Base-by-base conservation (phyloP, 2,888 invertebrate genomes). In the Campoletis raptor region DNA sequence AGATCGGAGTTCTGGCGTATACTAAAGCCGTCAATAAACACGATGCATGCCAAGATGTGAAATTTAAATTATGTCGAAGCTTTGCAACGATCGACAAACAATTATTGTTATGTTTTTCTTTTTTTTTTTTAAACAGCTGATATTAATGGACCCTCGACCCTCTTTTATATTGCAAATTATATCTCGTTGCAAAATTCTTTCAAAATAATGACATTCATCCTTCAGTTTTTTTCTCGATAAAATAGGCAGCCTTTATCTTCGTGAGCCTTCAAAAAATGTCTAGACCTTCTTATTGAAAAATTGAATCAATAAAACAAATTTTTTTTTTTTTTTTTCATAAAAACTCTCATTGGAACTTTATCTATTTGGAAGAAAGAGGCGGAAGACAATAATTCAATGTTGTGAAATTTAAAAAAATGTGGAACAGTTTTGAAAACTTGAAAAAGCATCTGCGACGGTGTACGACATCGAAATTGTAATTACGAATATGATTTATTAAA, bases 381-480 rank as follows among this genome's bases (percentile, higher is more conserved):
- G 45, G 45, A 6, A 54, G n/a, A n/a, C n/a, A 21, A 54, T 21
- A 21, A 54, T 54, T 54, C 52, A n/a, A 52, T 54, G n/a, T n/a
- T n/a, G n/a, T 54, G 8, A 21, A 54, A 54, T 18, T 21, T 21
- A 6, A n/a, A 9, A 6, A 7, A 21, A 21, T 9, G 54, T 2
- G 21, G 21, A 52, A 52, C 12, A 52, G 52, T 52, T n/a, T 5
- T 9, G 18, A 18, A 48, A 5, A 10, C 15, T 21, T 30, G 30
- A 15, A 15, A 52, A 18, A 45, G 18, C 52, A 48, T 36, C 18
- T 30, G 0, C 30, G 48, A 54, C 21, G 30, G 12, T 54, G 15
- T 10, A 54, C 37, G 73, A 10, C 37, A 52, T 18, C 37, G 57
- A n/a, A 73, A 37, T 73, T 36, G 52, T 37, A 54, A 42, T 70